Evolutionary conservation across 2,888 invertebrate genomes (phyloP).

Genomic region (Lycaena phlaeas): DNA sequence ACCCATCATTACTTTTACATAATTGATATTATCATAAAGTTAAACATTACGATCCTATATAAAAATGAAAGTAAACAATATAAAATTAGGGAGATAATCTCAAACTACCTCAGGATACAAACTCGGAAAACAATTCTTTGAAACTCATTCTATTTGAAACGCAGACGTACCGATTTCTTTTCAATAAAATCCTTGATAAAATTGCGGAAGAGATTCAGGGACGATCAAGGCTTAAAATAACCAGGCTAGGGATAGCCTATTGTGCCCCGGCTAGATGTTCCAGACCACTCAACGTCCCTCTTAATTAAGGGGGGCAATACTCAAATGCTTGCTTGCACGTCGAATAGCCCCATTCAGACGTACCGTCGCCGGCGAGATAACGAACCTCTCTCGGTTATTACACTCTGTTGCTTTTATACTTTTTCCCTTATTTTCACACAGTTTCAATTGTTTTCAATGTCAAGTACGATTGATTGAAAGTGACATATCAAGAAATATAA

Average conservation of each 20-base stretch:
- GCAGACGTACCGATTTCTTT: slow-evolving; percentile 23
- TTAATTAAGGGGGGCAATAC: slow-evolving; percentile 65
- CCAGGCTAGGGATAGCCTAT: slow-evolving; percentile 35
- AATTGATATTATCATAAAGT: too few relatives aligned
- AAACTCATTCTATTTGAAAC: too few relatives aligned
- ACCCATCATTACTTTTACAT: too few relatives aligned
- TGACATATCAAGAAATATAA: too few relatives aligned
- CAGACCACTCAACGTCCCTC: slow-evolving; percentile 57
- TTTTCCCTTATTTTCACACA: slow-evolving; percentile 19
- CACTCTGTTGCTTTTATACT: slow-evolving; percentile 34
- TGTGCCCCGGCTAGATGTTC: slow-evolving; percentile 37
- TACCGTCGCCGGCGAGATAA: slow-evolving; percentile 55
- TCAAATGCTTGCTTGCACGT: slow-evolving; percentile 40
- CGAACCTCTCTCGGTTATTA: slow-evolving; percentile 60
- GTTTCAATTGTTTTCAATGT: slow-evolving; percentile 17
- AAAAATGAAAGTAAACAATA: too few relatives aligned
- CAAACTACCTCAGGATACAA: too few relatives aligned
- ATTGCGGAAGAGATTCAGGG: slow-evolving; percentile 30
- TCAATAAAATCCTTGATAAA: slow-evolving; percentile 1
- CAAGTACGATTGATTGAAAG: slow-evolving; percentile 22
- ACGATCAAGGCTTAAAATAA: slow-evolving; percentile 46
- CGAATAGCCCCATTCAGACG: slow-evolving; percentile 49
- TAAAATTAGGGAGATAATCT: too few relatives aligned
- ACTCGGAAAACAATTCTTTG: too few relatives aligned
- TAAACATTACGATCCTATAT: too few relatives aligned